Conservation (phyloP, 2,888 invertebrate genomes). For the Drosophila formosana region DNA sequence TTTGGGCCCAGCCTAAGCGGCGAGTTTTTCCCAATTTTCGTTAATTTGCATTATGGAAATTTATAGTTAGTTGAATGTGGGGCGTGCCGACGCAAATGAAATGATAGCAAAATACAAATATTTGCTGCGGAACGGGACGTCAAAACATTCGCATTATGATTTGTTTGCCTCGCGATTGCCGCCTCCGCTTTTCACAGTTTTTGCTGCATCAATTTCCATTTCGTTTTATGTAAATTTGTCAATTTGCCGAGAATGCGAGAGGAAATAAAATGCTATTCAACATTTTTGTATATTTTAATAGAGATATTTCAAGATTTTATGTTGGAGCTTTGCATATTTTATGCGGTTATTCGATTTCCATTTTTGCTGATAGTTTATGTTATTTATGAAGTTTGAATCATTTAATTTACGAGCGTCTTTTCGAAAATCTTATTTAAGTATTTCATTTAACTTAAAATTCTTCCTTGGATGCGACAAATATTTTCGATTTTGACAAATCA, state of each 20-base stretch:
- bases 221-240: slow-evolving; percentile 62
- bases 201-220: slow-evolving; percentile 27
- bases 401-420: not conserved
- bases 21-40: slow-evolving; percentile 32
- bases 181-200: slow-evolving; percentile 12
- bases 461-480: not conserved
- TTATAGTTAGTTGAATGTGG: slow-evolving; percentile 40
- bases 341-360: not conserved
- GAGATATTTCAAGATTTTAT: slow-evolving; percentile 35
- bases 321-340: slow-evolving; percentile 37
- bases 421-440: not conserved
- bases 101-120: slow-evolving; percentile 57
- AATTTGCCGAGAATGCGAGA: slow-evolving; percentile 45
- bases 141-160: slow-evolving; percentile 53
- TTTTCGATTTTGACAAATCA: not conserved
- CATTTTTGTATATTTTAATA: slow-evolving; percentile 38
- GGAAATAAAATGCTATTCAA: slow-evolving; percentile 39
- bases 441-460: not conserved
- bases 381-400: not conserved
- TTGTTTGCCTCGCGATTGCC: slow-evolving; percentile 42
- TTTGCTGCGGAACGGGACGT: slow-evolving; percentile 32
- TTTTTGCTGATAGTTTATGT: not conserved
- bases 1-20: slow-evolving; percentile 12
- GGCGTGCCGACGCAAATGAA: slow-evolving; percentile 48
- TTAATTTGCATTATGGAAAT: slow-evolving; percentile 73